Percentiles rank a stretch among this genome's conserved stretches.
Conservation (phyloP, 2,888 invertebrate species). For the Syritta pipiens region DNA sequence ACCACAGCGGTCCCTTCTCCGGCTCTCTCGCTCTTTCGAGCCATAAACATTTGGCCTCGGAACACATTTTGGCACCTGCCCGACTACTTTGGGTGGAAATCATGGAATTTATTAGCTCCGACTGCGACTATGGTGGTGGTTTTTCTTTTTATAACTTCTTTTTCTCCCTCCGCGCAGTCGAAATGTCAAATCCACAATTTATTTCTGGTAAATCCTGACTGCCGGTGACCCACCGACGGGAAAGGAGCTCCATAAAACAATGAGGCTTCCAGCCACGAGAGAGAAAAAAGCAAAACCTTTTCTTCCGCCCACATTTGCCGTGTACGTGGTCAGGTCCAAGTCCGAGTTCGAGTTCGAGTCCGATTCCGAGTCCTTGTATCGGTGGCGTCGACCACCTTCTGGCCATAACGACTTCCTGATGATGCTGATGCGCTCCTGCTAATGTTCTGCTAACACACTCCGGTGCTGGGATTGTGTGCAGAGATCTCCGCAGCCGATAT, state of each 20-base stretch:
- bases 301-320: conserved; percentile 36
- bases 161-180: conserved; percentile 35
- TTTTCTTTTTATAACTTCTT: conserved; percentile 40
- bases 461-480: conserved; percentile 47
- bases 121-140: conserved; percentile 35
- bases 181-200: conserved; percentile 63
- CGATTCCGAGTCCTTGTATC: too few species aligned
- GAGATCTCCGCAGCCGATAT: conserved; percentile 57
- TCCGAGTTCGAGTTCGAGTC: too few species aligned
- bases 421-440: conserved; percentile 65
- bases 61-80: conserved; percentile 66
- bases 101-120: conserved; percentile 51
- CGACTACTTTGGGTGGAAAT: conserved; percentile 38
- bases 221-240: conserved; percentile 34
- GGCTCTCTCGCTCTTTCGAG: not conserved
- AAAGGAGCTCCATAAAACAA: conserved; percentile 8
- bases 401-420: conserved; percentile 68
- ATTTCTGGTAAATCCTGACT: conserved; percentile 41
- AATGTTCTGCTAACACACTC: conserved; percentile 68
- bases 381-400: conserved; percentile 38
- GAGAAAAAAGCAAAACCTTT: not conserved
- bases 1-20: not conserved
- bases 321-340: not conserved
- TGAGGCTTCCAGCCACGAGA: not conserved
- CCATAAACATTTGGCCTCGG: conserved; percentile 54